Percentiles rank a stretch among this genome's conserved stretches.
Evolutionary conservation across 2,888 invertebrate species (phyloP).

Genomic region (Campoletis raptor): DNA sequence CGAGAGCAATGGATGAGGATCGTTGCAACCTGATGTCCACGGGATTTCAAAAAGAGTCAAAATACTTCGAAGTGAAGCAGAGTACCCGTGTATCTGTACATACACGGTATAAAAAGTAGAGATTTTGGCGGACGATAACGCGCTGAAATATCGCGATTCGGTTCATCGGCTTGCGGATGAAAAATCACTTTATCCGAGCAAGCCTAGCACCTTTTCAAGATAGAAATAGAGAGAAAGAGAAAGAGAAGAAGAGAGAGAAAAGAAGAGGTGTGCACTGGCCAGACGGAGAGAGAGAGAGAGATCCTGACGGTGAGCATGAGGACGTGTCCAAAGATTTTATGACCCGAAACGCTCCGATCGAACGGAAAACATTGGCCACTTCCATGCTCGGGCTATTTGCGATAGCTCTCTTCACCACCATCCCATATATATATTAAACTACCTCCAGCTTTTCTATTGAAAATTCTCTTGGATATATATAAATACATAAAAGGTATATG

Average conservation of each 20-base stretch:
- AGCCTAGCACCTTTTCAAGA: slow-evolving; percentile 47
- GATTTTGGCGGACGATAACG: slow-evolving; percentile 68
- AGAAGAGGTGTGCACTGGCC: slow-evolving; percentile 25
- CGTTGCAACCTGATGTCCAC: slow-evolving; percentile 50
- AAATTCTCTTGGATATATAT: slow-evolving; percentile 24
- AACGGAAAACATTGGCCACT: slow-evolving; percentile 74
- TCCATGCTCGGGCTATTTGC: slow-evolving; percentile 54
- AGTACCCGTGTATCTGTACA: slow-evolving; percentile 4
- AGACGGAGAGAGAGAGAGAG: slow-evolving; percentile 21
- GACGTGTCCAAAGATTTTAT: slow-evolving; percentile 71
- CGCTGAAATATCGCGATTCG: slow-evolving; percentile 72
- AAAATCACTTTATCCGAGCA: slow-evolving; percentile 74
- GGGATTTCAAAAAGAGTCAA: slow-evolving; percentile 44
- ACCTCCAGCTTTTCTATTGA: slow-evolving; percentile 44
- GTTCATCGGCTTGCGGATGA: slow-evolving; percentile 73
- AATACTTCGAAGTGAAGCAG: slow-evolving; percentile 15
- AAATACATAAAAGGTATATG: slow-evolving; percentile 5
- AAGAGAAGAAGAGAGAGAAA: background rate
- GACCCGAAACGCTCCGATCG: slow-evolving; percentile 73
- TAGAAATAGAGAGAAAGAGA: slow-evolving; percentile 15
- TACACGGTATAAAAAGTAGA: slow-evolving; percentile 5
- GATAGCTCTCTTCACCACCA: slow-evolving; percentile 44
- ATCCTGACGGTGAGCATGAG: slow-evolving; percentile 25
- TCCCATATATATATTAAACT: slow-evolving; percentile 24
- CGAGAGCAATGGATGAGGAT: slow-evolving; percentile 33